These are phyloP conservation scores for Plusia festucae DNA, from an alignment of 2,888 invertebrate genomes.

Conservation along the genomic window DNA sequence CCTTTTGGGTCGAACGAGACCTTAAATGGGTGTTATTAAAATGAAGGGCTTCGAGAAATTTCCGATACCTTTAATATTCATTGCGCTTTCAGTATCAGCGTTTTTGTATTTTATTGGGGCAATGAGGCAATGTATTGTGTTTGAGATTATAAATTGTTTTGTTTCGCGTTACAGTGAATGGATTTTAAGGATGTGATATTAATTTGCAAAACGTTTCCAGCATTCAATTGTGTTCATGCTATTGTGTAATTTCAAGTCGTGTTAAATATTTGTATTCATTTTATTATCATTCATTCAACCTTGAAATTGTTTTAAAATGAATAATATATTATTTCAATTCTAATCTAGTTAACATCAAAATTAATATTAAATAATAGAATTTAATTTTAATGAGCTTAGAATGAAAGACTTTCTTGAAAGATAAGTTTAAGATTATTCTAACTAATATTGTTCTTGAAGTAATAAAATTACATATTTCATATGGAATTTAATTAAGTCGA, in stretches of 20 bases:
- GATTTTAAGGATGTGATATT: slow-evolving; percentile 37
- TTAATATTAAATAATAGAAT: too few species aligned
- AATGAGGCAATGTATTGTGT: slow-evolving; percentile 42
- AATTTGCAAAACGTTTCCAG: slow-evolving; percentile 35
- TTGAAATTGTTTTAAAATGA: too few species aligned
- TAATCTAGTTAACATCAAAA: too few species aligned
- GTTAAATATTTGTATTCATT: neutral
- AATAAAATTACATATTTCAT: too few species aligned
- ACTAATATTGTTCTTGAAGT: too few species aligned
- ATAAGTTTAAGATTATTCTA: too few species aligned
- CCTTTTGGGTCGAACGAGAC: slow-evolving; percentile 65
- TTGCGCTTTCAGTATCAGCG: slow-evolving; percentile 40
- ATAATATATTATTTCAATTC: too few species aligned
- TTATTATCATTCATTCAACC: too few species aligned
- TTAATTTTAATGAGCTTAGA: too few species aligned
- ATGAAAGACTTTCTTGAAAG: too few species aligned
- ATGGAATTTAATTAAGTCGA: too few species aligned
- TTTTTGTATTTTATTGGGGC: slow-evolving; percentile 43
- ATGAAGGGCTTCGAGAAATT: slow-evolving; percentile 54
- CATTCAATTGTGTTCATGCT: slow-evolving; percentile 1
- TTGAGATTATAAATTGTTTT: slow-evolving; percentile 35
- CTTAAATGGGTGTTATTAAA: slow-evolving; percentile 62
- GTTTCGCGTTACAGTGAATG: slow-evolving; percentile 38
- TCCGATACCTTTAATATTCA: slow-evolving; percentile 53
- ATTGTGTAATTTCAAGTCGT: slow-evolving; percentile 5